Evolutionary conservation across 2,888 invertebrate genomes (phyloP), one percentile per base, ranked within the genome.

Genomic region (Hesperia comma): DNA sequence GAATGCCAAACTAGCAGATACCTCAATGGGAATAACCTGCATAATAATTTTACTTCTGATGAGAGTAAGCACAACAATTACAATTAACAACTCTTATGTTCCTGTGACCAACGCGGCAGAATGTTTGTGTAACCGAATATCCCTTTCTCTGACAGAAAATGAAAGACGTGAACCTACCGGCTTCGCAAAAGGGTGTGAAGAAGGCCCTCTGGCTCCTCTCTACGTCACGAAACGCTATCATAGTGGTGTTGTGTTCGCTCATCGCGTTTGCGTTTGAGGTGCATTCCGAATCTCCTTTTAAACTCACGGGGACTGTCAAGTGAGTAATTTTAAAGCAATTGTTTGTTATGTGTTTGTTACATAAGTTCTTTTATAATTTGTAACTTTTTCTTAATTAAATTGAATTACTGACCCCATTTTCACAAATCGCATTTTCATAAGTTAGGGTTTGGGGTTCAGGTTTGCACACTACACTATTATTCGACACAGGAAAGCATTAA

Each of bases 191-290:
- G 74, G 82, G 85, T 7, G 68, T 92, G 14, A 92, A 90, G 75
- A 96, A 95, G 79, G 78, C 94, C 4, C 85, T 97, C 19, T 98
- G 97, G 97, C 83, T 97, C 3, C 82, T 96, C 14, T 95, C 96
- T 0, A 97, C 97, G 0, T 96, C 97, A 0, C 93, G 98, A 68
- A 98, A 98, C 83, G 98, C 97, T 0, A 93, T 98, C 60, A 93
- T 98, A 2, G 98, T 98, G 0, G 88, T 98, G 8, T 76, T 94
- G 0, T 95, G 96, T 76, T 96, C 97, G 0, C 81, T 94, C 10
- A 91, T 95, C 33, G 96, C 96, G 0, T 96, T 94, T 78, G 90
- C 94, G 72, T 93, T 94, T 76, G 90, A 92, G 8, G 80, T 87
- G 40, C 88, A 89, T 40, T 82, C 81, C 0, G 88, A 86, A 26